Percentiles rank a stretch among this genome's conserved stretches.
Evolutionary conservation across 92 coral and sea anemone genomes (phyloP).

Genomic region (Phymanthus crucifer): DNA sequence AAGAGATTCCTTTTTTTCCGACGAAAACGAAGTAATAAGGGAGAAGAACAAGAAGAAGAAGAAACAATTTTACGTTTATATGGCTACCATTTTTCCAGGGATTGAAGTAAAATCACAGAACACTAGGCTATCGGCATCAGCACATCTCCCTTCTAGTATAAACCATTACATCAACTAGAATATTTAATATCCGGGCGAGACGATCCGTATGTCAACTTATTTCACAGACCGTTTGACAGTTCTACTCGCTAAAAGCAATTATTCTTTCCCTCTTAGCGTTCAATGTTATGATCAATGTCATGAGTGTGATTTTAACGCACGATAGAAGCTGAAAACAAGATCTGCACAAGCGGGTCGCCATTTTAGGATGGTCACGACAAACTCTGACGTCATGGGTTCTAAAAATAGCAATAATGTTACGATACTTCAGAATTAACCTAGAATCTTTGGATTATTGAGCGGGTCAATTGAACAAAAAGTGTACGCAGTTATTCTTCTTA

Average conservation of each 20-base stretch:
- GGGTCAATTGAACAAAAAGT: neutral
- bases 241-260: neutral
- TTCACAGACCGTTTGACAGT: neutral
- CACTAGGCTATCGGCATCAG: too few relatives aligned
- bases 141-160: too few relatives aligned
- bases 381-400: neutral
- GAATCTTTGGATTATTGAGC: neutral
- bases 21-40: too few relatives aligned
- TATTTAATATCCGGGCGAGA: neutral
- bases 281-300: neutral
- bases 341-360: neutral
- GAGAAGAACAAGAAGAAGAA: too few relatives aligned
- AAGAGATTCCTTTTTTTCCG: too few relatives aligned
- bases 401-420: neutral
- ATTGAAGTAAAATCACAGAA: too few relatives aligned
- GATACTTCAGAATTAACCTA: neutral
- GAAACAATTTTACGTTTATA: too few relatives aligned
- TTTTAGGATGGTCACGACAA: neutral
- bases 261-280: neutral
- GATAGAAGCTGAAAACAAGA: too few relatives aligned
- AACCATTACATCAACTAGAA: too few relatives aligned
- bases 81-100: too few relatives aligned
- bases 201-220: neutral
- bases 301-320: neutral
- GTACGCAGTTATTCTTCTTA: neutral